These are phyloP conservation scores for Dicerorhinus sumatrensis DNA, from an alignment of 2,113 vertebrate genomes.

Conservation along the genomic window DNA sequence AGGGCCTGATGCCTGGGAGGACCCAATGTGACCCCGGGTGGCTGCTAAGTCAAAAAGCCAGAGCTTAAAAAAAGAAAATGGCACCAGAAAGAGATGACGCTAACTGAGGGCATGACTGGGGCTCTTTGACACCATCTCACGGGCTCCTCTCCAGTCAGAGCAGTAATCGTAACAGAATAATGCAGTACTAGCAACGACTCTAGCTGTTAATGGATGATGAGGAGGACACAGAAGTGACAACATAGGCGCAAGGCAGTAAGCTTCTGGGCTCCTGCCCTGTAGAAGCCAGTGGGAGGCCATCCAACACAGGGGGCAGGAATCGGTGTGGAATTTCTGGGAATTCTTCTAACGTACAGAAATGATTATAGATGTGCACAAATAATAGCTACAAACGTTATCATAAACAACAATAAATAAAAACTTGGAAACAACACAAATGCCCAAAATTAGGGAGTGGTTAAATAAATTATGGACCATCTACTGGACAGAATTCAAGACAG, in stretches of 20 bases:
- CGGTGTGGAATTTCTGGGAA: neutral
- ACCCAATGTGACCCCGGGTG: neutral
- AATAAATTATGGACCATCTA: neutral
- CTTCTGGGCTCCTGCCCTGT: accelerated
- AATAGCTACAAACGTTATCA: neutral
- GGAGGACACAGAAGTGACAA: neutral
- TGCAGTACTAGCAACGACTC: accelerated
- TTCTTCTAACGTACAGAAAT: constrained; percentile 12
- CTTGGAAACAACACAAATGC: neutral
- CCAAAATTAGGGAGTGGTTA: neutral
- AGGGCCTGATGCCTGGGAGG: neutral
- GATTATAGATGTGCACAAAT: neutral
- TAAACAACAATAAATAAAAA: neutral
- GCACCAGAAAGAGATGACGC: neutral
- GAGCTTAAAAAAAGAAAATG: neutral
- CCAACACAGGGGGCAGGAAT: neutral
- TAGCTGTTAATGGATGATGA: neutral
- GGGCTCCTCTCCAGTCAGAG: too few species aligned
- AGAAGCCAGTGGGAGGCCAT: neutral
- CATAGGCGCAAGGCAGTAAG: neutral
- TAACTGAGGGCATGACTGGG: too few species aligned
- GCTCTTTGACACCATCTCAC: neutral
- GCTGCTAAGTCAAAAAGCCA: neutral
- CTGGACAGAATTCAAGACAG: neutral
- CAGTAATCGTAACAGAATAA: neutral